Conservation (phyloP, 1,140 invertebrate genomes). For the Lanistes nyassanus region DNA sequence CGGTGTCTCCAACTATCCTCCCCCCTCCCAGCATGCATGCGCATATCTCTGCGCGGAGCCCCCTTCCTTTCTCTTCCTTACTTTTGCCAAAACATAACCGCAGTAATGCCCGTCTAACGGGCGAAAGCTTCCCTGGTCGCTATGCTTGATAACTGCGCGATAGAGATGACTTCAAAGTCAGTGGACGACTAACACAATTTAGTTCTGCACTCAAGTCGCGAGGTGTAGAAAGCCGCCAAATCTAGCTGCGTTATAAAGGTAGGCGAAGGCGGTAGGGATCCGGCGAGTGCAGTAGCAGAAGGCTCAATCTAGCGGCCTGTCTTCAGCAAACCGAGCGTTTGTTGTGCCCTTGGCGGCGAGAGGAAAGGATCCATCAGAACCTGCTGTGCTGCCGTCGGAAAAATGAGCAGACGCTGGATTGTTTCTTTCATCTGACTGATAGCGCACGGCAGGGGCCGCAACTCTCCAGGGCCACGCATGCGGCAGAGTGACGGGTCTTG, state of each 20-base stretch:
- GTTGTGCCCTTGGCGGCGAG: too few species aligned
- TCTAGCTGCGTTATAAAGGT: background rate
- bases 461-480: background rate
- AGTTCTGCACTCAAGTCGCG: background rate
- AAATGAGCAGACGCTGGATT: constrained; percentile 4
- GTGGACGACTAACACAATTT: background rate
- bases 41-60: too few species aligned
- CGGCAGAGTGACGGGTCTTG: constrained; percentile 7
- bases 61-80: too few species aligned
- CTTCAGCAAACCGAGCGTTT: background rate
- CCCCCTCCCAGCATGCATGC: too few species aligned
- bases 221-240: background rate
- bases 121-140: background rate
- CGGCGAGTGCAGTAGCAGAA: too few species aligned
- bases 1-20: background rate
- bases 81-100: too few species aligned
- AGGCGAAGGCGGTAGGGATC: background rate
- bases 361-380: too few species aligned
- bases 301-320: constrained; percentile 3
- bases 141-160: background rate
- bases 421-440: constrained; percentile 13
- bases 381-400: background rate
- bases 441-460: background rate
- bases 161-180: background rate
- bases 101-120: background rate